A percentile compares a stretch with the other conserved stretches of the same genome.
These are phyloP conservation scores for Chondrosia reniformis DNA, from an alignment of 37 sponge, comb jelly and placozoan genomes.

Conservation along the genomic window DNA sequence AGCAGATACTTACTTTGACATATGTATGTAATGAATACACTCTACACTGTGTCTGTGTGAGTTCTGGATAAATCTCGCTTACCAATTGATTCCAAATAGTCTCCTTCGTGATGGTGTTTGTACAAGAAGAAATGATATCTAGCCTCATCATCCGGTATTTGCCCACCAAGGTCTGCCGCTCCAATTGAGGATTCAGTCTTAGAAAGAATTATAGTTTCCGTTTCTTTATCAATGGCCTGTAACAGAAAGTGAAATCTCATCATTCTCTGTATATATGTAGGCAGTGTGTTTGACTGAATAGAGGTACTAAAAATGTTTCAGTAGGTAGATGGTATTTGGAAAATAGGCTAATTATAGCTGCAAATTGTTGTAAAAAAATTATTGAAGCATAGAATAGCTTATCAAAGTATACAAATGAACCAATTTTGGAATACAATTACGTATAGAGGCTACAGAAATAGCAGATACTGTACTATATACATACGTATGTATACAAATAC, in stretches of 20 bases:
- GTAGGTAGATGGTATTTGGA: too few species aligned
- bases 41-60: too few species aligned
- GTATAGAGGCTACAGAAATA: background rate
- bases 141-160: constrained; percentile 45
- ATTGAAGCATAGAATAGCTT: too few species aligned
- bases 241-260: background rate
- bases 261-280: background rate
- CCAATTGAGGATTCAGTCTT: constrained; percentile 16
- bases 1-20: too few species aligned
- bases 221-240: constrained; percentile 57
- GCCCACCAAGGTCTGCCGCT: constrained; percentile 15
- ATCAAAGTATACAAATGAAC: too few species aligned
- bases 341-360: too few species aligned
- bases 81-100: constrained; percentile 70
- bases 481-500: background rate
- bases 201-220: constrained; percentile 54
- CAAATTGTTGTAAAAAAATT: too few species aligned
- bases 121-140: constrained; percentile 80
- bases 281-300: too few species aligned
- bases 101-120: constrained; percentile 75
- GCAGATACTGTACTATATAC: background rate
- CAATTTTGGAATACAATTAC: too few species aligned
- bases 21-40: too few species aligned
- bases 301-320: too few species aligned
- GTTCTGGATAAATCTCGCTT: too few species aligned